Evolutionary conservation across 2,797 vertebrate species (phyloP), one percentile per base, ranked within the genome.

Genomic region (Rhinella marina): DNA sequence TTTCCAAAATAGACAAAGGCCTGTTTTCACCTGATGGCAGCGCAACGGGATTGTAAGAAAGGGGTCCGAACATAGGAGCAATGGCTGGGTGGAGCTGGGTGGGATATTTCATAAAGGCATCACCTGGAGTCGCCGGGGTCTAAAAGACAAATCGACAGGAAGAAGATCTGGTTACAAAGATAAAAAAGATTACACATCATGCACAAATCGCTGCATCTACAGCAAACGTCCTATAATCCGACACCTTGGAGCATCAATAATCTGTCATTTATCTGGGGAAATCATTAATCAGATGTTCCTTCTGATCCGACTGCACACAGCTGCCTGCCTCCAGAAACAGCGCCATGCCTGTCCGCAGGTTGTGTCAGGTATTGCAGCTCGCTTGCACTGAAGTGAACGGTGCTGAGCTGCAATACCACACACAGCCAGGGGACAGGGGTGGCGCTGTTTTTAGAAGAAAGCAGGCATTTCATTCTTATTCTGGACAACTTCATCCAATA

Each of bases 121-220:
- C 98, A 95, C 97, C 98, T 91, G 98, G 98, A 95, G 98, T 99
- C 91, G 97, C 98, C 87, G 98, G 98, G 90, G 98, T 99, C 98
- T 99, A 95, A 78, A 90, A 75, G 78, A 48, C 82, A 91, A 54
- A 83, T 13, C 48, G 48, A 82, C 73, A 77, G 84, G n/a, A 59
- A 85, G 59, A 85, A 66, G 73, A 62, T 64, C 48, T 62, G 84
- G 73, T 85, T 78, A 85, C 57, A 64, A 56, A 64, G 32, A 81
- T 64, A 81, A 50, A 41, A 17, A 73, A 48, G 1, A 23, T 29
- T 11, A 57, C 76, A 56, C 2, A 6, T 25, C 17, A 27, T 54
- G 54, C 21, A 41, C 23, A 10, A 32, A 14, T 13, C 48, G 7
- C 6, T 12, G 13, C 1, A 77, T 25, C 48, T 7, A 25, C 75